These are phyloP conservation scores for Dipodomys ordii DNA, from an alignment of 2,113 vertebrate genomes.

Conservation along the genomic window DNA sequence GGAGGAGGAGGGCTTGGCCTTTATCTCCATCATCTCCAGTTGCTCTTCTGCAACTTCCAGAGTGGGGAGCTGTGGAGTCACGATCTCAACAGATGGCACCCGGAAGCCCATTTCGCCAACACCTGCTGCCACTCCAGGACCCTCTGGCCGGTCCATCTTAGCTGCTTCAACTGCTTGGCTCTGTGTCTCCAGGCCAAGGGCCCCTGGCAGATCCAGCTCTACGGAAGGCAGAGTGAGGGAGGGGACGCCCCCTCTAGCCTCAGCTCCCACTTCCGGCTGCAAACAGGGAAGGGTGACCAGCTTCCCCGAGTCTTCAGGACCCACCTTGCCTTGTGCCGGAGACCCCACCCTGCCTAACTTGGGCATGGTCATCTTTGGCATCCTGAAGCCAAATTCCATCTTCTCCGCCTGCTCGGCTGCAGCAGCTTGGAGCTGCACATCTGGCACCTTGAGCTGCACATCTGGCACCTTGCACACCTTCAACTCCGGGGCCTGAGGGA, in stretches of 20 bases:
- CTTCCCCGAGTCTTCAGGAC: slow-evolving; percentile 69
- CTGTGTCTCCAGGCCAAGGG: slow-evolving; percentile 75
- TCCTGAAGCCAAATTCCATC: slow-evolving; percentile 72
- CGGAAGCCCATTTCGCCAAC: slow-evolving; percentile 32
- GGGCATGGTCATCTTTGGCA: slow-evolving; percentile 80
- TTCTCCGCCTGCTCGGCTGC: slow-evolving; percentile 44
- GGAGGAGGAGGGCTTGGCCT: slow-evolving; percentile 79
- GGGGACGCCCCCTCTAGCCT: slow-evolving; percentile 65
- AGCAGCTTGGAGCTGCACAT: slow-evolving; percentile 73
- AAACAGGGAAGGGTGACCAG: slow-evolving; percentile 55
- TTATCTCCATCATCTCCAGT: slow-evolving; percentile 59
- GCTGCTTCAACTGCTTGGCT: background rate
- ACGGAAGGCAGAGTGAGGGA: slow-evolving; percentile 83
- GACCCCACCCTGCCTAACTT: slow-evolving; percentile 69
- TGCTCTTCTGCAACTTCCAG: slow-evolving; percentile 48
- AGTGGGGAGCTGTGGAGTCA: slow-evolving; percentile 67
- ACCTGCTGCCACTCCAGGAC: slow-evolving; percentile 20
- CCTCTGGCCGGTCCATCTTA: slow-evolving; percentile 70
- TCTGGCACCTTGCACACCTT: slow-evolving; percentile 63
- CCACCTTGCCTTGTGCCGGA: slow-evolving; percentile 62
- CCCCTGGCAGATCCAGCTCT: slow-evolving; percentile 86
- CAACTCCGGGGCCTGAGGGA: slow-evolving; percentile 51
- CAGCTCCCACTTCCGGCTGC: slow-evolving; percentile 31
- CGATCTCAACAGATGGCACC: slow-evolving; percentile 78
- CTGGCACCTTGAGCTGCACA: slow-evolving; percentile 63